These are phyloP conservation scores for Sebastes baramenuke DNA, from an alignment of 2,797 vertebrate species.

Conservation along the genomic window DNA sequence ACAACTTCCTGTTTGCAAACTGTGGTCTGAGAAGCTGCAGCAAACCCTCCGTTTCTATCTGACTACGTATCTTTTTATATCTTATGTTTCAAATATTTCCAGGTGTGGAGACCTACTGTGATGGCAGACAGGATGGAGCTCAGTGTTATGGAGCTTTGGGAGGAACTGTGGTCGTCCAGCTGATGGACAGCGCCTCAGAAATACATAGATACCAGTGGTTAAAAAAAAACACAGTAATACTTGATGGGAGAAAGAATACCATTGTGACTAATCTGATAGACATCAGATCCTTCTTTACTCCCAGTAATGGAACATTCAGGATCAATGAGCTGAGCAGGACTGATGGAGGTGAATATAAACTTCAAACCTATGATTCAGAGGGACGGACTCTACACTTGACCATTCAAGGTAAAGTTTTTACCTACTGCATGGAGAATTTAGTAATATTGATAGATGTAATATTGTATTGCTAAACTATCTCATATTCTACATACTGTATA, in stretches of 20 bases:
- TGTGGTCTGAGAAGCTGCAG: no score
- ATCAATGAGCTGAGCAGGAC: constrained; percentile 11
- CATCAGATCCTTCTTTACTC: constrained; percentile 22
- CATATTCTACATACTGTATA: neutral
- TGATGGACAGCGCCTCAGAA: neutral
- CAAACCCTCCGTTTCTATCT: no score
- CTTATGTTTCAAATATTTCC: no score
- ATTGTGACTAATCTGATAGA: accelerated
- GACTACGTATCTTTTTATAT: no score
- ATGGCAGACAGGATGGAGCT: constrained; percentile 12
- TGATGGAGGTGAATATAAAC: constrained; percentile 32
- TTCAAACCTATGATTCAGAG: accelerated
- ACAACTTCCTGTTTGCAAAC: no score
- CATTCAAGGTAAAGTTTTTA: constrained; percentile 58
- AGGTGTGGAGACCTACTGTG: neutral
- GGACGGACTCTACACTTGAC: constrained; percentile 27
- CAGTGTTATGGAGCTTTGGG: constrained; percentile 61
- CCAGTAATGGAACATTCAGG: constrained; percentile 31
- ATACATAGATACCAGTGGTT: accelerated
- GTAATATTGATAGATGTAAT: neutral
- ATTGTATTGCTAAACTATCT: neutral
- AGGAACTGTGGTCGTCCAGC: constrained; percentile 45
- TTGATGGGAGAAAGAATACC: accelerated
- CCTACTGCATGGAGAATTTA: neutral
- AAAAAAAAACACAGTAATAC: accelerated